Evolutionary conservation across 2,797 vertebrate genomes (phyloP).

Genomic region (Molossus alvarezi): DNA sequence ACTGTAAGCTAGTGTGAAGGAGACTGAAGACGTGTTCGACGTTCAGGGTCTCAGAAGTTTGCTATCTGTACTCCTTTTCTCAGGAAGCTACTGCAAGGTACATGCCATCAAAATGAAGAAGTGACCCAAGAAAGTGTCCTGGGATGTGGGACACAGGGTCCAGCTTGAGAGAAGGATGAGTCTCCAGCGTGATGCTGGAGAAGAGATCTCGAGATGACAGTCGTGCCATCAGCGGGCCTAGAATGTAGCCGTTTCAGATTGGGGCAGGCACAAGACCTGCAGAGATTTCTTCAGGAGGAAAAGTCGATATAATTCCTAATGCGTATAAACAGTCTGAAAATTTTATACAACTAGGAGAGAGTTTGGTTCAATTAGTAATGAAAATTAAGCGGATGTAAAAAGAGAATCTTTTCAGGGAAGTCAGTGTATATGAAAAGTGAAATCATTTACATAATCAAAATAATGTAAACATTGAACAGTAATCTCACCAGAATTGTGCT

Average conservation of each 20-base stretch:
- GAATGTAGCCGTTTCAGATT: neutral
- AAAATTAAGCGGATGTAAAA: conserved; percentile 51
- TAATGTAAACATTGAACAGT: conserved; percentile 26
- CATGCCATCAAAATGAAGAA: conserved; percentile 3
- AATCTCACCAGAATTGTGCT: neutral
- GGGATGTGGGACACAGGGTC: neutral
- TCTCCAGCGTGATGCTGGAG: neutral
- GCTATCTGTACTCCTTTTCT: conserved; percentile 34
- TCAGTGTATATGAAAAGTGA: neutral
- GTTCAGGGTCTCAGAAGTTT: conserved; percentile 39
- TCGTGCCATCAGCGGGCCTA: neutral
- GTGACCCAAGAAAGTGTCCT: neutral
- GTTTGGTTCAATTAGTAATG: conserved; percentile 54
- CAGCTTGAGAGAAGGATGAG: neutral
- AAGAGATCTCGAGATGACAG: neutral
- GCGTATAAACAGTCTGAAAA: conserved; percentile 30
- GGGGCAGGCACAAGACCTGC: neutral
- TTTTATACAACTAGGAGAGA: neutral
- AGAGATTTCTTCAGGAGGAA: conserved; percentile 54
- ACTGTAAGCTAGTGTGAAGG: neutral
- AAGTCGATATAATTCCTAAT: neutral
- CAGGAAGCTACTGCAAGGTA: neutral
- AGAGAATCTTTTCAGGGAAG: conserved; percentile 23
- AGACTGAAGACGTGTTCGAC: neutral
- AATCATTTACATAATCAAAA: neutral